Conservation (phyloP, 2,797 vertebrate species). For the Neosalanx taihuensis region DNA sequence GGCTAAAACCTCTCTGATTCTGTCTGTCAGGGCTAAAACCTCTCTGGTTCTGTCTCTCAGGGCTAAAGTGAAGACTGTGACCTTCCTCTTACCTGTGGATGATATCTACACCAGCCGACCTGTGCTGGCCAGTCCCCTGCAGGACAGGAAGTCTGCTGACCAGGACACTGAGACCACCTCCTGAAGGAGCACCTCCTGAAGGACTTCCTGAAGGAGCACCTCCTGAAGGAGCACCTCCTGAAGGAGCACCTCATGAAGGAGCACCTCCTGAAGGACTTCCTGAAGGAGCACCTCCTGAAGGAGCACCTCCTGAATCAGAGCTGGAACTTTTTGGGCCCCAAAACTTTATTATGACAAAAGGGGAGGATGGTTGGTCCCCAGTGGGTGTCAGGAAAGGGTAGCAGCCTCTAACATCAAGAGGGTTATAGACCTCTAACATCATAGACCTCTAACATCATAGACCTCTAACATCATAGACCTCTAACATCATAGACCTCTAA, state of each 20-base stretch:
- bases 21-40: constrained; percentile 75
- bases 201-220: no score
- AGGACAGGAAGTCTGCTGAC: constrained; percentile 65
- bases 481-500: no score
- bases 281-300: constrained; percentile 53
- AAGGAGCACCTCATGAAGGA: no score
- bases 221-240: no score
- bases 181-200: constrained; percentile 41
- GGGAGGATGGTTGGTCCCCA: neutral
- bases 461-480: no score
- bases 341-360: neutral
- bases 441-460: no score
- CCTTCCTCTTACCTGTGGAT: constrained; percentile 86
- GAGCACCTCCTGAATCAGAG: neutral
- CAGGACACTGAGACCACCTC: constrained; percentile 78
- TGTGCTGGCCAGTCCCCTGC: constrained; percentile 61
- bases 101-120: constrained; percentile 76
- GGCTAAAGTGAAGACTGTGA: constrained; percentile 88
- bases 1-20: constrained; percentile 61
- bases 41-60: constrained; percentile 59
- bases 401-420: neutral
- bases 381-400: neutral
- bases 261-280: no score
- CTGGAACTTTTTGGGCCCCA: neutral
- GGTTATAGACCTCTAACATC: neutral